phyloP scores from a whole-genome alignment of 2,888 invertebrate genomes.

The Aleiodes testaceus region DNA sequence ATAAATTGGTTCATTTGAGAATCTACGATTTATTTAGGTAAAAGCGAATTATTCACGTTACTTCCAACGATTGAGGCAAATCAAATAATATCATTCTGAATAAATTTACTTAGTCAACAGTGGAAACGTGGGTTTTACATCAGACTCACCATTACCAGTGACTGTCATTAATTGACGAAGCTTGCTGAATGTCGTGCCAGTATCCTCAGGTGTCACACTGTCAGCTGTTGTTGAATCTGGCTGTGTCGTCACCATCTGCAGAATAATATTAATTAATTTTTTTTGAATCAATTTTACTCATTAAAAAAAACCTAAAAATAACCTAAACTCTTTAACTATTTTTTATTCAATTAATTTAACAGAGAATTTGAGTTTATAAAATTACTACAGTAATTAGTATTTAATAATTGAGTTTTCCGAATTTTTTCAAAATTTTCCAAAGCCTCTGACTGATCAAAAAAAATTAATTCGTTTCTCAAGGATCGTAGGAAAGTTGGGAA shows the following conservation, averaged over 20 bases:
- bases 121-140: too few species aligned
- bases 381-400: background rate
- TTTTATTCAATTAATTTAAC: too few species aligned
- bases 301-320: too few species aligned
- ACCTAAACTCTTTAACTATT: too few species aligned
- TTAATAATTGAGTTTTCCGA: background rate
- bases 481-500: too few species aligned
- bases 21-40: background rate
- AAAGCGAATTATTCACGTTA: background rate
- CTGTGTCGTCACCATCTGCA: constrained; percentile 89
- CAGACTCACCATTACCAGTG: constrained; percentile 84
- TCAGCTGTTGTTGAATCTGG: constrained; percentile 75
- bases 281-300: too few species aligned
- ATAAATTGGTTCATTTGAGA: background rate
- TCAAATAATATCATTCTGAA: background rate
- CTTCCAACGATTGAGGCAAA: background rate
- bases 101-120: background rate
- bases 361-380: background rate
- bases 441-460: background rate
- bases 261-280: constrained; percentile 1
- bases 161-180: constrained; percentile 85
- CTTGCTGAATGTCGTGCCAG: constrained; percentile 86
- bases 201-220: constrained; percentile 77
- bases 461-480: background rate
- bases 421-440: background rate